Base-by-base conservation (phyloP, 2,888 invertebrate genomes). In the Cyclophora punctaria region DNA sequence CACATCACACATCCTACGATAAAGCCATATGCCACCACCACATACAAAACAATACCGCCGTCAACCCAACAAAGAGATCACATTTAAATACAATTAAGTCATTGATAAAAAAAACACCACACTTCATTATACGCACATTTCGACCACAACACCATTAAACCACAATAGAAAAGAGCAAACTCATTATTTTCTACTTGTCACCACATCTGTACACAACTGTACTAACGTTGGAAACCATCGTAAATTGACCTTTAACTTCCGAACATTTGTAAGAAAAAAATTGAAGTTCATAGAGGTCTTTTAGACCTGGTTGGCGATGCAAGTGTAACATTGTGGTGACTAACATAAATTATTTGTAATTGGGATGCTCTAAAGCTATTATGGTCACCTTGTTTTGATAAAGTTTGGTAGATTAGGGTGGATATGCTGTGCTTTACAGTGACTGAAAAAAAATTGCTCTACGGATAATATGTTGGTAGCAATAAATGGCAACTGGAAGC, bases 331-430 rank as follows among this genome's bases (percentile, higher is more conserved):
- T 59, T 69, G 69, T 70, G 72, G 68, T 75, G 80, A 78, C 75
- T 69, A 74, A 77, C 69, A 83, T 85, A 84, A 85, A 86, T 85
- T 84, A 86, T 83, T 75, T 73, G 64, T 85, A 85, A 86, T 86
- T 85, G 83, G 77, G 62, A 73, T 58, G 61, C 56, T 74, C 60
- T 67, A 70, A 74, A 62, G 73, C 74, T 63, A 75, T 73, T 73
- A 52, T 63, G 53, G 58, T 58, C 56, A 60, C 59, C 63, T 68
- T 70, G 34, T 67, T 63, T 57, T 56, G 52, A 5, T 46, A 50
- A n/a, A 45, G 7, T 41, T 5, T 7, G 48, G 48, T 50, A 4
- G 51, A 51, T 47, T 47, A 51, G n/a, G 53, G 5, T 51, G 57
- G 60, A 59, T 45, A 53, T 20, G 7, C 42, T 37, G n/a, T 6